Evolutionary conservation across 1,140 invertebrate genomes (phyloP).

Genomic region (Wiebesia pumilae): DNA sequence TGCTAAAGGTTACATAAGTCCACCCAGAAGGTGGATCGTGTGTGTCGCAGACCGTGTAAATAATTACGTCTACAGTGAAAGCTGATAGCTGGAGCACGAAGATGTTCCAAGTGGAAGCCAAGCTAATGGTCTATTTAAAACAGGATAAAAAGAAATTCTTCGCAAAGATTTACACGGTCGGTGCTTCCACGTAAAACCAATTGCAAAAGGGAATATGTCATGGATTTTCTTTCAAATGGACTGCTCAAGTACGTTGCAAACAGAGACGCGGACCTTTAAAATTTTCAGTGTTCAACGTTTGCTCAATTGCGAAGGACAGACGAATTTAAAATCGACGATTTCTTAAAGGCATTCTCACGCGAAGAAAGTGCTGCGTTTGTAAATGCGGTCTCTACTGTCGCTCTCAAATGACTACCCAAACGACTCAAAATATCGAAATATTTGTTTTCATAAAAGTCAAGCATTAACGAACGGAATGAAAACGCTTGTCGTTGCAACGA

Average conservation of each 20-base stretch:
- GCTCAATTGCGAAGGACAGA: neutral
- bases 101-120: neutral
- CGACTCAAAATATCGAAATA: too few species aligned
- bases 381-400: too few species aligned
- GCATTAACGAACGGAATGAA: too few species aligned
- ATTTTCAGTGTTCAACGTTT: neutral
- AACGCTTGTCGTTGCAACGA: too few species aligned
- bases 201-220: slow-evolving; percentile 14
- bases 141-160: neutral
- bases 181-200: neutral
- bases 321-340: neutral
- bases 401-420: too few species aligned
- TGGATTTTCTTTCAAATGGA: slow-evolving; percentile 24
- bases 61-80: neutral
- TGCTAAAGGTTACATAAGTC: neutral
- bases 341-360: neutral
- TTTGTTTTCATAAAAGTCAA: neutral
- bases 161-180: neutral
- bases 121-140: neutral
- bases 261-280: neutral
- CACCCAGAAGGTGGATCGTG: neutral
- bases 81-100: neutral
- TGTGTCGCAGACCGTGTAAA: neutral
- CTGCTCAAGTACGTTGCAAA: neutral
- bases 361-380: too few species aligned